These are phyloP conservation scores for Helarctos malayanus DNA, from an alignment of 2,797 vertebrate genomes.

Conservation along the genomic window DNA sequence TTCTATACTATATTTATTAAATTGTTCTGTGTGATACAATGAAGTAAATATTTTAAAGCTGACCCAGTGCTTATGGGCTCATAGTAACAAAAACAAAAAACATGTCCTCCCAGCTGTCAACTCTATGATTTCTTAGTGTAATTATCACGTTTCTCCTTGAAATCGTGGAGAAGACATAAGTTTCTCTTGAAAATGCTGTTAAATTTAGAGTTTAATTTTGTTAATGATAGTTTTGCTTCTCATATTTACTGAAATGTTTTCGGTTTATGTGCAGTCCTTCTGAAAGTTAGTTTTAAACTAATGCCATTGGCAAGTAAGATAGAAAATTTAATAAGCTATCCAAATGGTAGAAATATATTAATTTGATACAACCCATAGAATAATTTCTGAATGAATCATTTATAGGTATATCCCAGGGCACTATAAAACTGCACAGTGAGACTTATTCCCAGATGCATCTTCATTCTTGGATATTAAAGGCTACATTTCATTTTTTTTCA, in stretches of 20 bases:
- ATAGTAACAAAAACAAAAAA: slow-evolving; percentile 64
- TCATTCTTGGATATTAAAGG: slow-evolving; percentile 86
- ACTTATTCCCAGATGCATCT: slow-evolving; percentile 78
- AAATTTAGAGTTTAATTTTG: slow-evolving; percentile 57
- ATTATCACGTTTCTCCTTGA: slow-evolving; percentile 42
- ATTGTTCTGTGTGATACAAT: slow-evolving; percentile 61
- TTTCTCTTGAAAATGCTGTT: slow-evolving; percentile 34
- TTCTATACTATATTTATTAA: slow-evolving; percentile 56
- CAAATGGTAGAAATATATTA: slow-evolving; percentile 75
- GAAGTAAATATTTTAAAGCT: slow-evolving; percentile 72
- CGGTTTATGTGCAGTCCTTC: slow-evolving; percentile 29
- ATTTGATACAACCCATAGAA: slow-evolving; percentile 76
- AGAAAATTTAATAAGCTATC: slow-evolving; percentile 71
- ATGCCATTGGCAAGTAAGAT: slow-evolving; percentile 68
- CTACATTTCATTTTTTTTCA: slow-evolving; percentile 79
- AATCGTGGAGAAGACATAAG: background rate
- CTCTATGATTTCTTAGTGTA: slow-evolving; percentile 9
- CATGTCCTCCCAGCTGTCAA: background rate
- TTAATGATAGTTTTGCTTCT: slow-evolving; percentile 37
- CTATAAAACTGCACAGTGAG: slow-evolving; percentile 80
- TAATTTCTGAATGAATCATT: slow-evolving; percentile 80
- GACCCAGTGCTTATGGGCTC: slow-evolving; percentile 50
- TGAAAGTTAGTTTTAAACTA: slow-evolving; percentile 63
- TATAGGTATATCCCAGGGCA: slow-evolving; percentile 80
- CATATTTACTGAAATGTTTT: slow-evolving; percentile 53